Percentiles rank a stretch among this genome's conserved stretches.
Conservation (phyloP, 92 coral and sea anemone genomes). For the Siderastrea siderea region DNA sequence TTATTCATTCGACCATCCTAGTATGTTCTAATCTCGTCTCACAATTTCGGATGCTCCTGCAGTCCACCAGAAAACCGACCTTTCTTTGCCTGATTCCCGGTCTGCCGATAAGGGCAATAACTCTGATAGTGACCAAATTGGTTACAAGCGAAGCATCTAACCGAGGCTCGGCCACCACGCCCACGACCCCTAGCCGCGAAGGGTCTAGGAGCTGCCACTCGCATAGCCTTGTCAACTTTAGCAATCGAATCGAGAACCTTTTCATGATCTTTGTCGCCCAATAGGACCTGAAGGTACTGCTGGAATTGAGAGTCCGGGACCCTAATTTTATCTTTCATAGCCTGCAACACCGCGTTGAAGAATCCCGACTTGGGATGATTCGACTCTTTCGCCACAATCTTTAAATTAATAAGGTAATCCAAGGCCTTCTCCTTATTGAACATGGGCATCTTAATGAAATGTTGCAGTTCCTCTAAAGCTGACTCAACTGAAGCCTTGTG, state of each 20-base stretch:
- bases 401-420: conserved; percentile 34
- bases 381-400: conserved; percentile 47
- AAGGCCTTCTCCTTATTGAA: conserved; percentile 40
- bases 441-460: conserved; percentile 13
- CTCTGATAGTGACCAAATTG: conserved; percentile 23
- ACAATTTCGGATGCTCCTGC: not conserved
- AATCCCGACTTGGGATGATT: conserved; percentile 36
- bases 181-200: conserved; percentile 14
- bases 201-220: not conserved
- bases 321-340: conserved; percentile 39
- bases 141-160: conserved; percentile 22
- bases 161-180: not conserved
- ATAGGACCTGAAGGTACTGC: conserved; percentile 21
- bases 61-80: conserved; percentile 5
- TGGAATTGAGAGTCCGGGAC: conserved; percentile 24
- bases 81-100: conserved; percentile 6
- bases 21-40: not conserved
- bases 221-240: conserved; percentile 34
- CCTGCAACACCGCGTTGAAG: conserved; percentile 29
- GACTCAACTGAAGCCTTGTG: conserved; percentile 12
- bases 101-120: conserved; percentile 4
- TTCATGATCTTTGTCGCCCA: conserved; percentile 62
- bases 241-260: conserved; percentile 35
- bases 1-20: not conserved
- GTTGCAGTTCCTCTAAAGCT: conserved; percentile 3